Base-by-base conservation (phyloP, 2,113 vertebrate species). In the Psammodynastes pulverulentus region DNA sequence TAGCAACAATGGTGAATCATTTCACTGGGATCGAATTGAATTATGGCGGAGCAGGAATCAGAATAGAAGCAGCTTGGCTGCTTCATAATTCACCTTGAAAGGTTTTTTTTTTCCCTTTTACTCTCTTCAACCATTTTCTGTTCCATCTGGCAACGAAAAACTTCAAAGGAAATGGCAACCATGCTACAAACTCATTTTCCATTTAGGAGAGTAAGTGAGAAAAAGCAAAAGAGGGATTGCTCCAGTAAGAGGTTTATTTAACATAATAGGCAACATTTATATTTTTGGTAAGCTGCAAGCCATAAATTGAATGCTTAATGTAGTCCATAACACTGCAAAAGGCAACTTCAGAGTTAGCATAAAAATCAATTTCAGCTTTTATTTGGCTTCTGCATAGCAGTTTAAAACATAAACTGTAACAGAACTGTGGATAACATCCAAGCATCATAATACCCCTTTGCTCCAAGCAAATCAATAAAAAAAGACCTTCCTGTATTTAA, bases 311-410 rank as follows among this genome's bases (percentile, higher is more conserved):
- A 93, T 93, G 88, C 95, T 95, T 96, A 96, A 97, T 97, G 85
- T 94, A 92, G 95, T 95, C 94, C 92, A 93, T 95, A 96, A 93
- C 92, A 90, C 46, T 95, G 86, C 91, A 94, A 92, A 96, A 96
- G 84, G 93, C 93, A 96, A 96, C 96, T 96, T 97, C 97, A 95
- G 96, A 95, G 95, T 95, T 96, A 94, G 92, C 91, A 93, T 89
- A 93, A 91, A 97, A 96, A 96, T 96, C 94, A 96, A 97, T 96
- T 96, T 94, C 91, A 95, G 94, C 87, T 96, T 96, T 96, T 94
- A 95, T 96, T 96, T 96, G 92, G 95, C 93, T 93, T 91, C 95
- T 93, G 1, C 23, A 86, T 92, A 96, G 94, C 91, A 91, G 93
- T 96, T 96, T 92, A 93, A 95, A 96, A 95, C 93, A 95, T 92